These are phyloP conservation scores for Zaprionus davidi DNA, from an alignment of 1,140 invertebrate genomes.

Conservation along the genomic window DNA sequence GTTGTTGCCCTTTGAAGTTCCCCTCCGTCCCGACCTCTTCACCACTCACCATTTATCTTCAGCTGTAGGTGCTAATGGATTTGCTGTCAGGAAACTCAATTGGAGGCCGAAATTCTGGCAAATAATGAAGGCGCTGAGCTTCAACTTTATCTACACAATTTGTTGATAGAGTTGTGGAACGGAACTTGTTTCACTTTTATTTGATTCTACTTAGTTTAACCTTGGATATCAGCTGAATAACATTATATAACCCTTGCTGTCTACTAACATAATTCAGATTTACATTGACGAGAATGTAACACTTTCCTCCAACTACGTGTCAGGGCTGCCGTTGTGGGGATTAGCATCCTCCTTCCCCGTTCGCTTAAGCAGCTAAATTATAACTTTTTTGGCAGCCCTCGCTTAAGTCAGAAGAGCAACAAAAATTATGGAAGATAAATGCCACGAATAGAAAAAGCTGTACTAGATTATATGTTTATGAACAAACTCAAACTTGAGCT, in stretches of 20 bases:
- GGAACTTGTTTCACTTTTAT: conserved; percentile 34
- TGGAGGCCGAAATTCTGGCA: background rate
- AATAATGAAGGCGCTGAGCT: conserved; percentile 1
- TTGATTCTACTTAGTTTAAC: conserved; percentile 22
- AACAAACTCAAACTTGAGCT: conserved; percentile 22
- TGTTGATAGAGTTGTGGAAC: background rate
- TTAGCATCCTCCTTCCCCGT: conserved; percentile 14
- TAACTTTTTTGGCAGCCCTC: conserved; percentile 8
- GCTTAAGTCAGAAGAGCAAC: conserved; percentile 43
- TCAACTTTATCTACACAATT: background rate
- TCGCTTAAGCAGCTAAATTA: conserved; percentile 30
- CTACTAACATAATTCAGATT: background rate
- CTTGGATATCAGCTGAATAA: background rate
- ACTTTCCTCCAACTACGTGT: conserved; percentile 31
- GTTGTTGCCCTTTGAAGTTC: conserved; percentile 55
- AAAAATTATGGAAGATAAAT: conserved; percentile 13
- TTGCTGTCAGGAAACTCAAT: conserved; percentile 25
- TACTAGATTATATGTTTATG: no score
- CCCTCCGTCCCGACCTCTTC: background rate
- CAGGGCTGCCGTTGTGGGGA: conserved; percentile 12
- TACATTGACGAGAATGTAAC: background rate
- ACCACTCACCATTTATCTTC: no score
- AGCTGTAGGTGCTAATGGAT: conserved; percentile 51
- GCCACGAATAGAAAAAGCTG: background rate
- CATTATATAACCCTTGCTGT: background rate